Conservation (phyloP, 2,797 vertebrate genomes). For the Galago senegalensis region DNA sequence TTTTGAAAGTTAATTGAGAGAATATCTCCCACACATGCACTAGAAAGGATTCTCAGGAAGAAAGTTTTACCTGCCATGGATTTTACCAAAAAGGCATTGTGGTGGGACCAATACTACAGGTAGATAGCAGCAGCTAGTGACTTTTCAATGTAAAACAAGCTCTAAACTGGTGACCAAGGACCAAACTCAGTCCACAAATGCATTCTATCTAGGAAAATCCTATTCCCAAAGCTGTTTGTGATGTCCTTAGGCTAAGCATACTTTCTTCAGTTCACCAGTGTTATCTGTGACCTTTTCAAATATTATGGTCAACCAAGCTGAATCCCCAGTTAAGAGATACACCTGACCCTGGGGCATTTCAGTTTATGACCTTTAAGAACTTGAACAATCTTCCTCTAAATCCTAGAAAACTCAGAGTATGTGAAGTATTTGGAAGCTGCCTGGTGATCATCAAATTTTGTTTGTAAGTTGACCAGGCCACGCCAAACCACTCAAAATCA, state of each 20-base stretch:
- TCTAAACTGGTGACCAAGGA: background rate
- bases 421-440: background rate
- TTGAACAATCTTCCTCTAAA: background rate
- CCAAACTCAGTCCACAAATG: background rate
- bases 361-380: background rate
- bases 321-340: background rate
- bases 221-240: background rate
- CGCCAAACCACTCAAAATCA: background rate
- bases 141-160: background rate
- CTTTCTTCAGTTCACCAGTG: background rate
- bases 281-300: background rate
- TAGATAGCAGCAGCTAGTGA: background rate
- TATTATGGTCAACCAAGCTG: background rate
- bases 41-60: background rate
- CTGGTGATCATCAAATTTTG: background rate
- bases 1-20: background rate
- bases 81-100: background rate
- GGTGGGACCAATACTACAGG: background rate
- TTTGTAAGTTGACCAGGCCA: background rate
- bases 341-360: background rate
- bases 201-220: background rate
- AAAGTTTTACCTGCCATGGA: background rate
- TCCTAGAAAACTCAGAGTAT: background rate
- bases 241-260: background rate
- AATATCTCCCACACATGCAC: rapidly evolving